Conservation (phyloP, 2,113 vertebrate genomes). For the Corynorhinus townsendii region DNA sequence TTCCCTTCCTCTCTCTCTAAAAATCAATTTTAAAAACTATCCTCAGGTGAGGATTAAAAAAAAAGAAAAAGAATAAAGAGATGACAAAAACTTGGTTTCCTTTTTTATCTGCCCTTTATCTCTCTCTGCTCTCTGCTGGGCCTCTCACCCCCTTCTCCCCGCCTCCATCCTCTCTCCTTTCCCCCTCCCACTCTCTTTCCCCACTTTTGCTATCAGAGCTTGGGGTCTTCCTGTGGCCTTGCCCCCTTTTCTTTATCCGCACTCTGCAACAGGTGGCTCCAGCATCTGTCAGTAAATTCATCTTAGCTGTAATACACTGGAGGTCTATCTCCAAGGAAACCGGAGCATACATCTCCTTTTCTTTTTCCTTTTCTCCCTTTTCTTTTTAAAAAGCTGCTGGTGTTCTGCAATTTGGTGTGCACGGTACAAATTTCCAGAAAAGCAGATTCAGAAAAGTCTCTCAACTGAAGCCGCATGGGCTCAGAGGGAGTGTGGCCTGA, state of each 20-base stretch:
- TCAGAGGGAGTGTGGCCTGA: neutral
- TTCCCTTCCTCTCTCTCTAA: too few species aligned
- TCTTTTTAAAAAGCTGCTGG: neutral
- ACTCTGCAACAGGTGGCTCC: neutral
- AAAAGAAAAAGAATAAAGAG: neutral
- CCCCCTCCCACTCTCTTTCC: neutral
- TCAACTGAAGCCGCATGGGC: too few species aligned
- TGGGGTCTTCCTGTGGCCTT: neutral
- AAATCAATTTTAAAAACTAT: too few species aligned
- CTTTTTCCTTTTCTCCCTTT: neutral
- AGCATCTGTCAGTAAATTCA: accelerated
- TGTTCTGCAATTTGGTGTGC: neutral
- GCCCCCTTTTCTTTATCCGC: neutral
- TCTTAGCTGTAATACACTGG: neutral
- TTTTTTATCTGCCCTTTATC: neutral
- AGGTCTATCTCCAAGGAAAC: neutral
- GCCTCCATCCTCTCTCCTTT: neutral
- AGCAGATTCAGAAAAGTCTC: neutral
- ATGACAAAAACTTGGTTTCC: neutral
- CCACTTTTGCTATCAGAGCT: too few species aligned
- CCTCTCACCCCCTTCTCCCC: too few species aligned
- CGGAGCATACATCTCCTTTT: neutral
- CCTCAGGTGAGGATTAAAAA: too few species aligned
- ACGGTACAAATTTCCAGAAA: neutral
- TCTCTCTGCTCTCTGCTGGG: too few species aligned